phyloP scores from a whole-genome alignment of 2,888 invertebrate genomes.

The Hylaea fasciaria region DNA sequence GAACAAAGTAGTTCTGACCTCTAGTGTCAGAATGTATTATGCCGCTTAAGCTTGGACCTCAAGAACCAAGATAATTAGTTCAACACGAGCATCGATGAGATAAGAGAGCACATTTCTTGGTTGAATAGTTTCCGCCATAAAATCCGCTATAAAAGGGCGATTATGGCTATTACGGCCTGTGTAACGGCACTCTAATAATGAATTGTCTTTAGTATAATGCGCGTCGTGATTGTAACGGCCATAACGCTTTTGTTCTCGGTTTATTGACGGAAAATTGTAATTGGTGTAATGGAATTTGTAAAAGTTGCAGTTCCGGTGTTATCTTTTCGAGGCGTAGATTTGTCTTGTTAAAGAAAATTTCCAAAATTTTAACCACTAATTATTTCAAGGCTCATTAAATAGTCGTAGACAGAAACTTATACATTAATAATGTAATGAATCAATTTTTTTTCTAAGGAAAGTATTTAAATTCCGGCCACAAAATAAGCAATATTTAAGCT shows the following conservation, averaged over 20 bases:
- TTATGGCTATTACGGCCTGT: conserved; percentile 81
- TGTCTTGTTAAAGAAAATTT: too few species aligned
- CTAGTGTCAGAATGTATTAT: too few species aligned
- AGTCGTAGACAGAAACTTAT: too few species aligned
- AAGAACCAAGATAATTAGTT: conserved; percentile 65
- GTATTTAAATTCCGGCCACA: too few species aligned
- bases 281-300: conserved; percentile 47
- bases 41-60: too few species aligned
- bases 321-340: neutral
- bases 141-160: conserved; percentile 84
- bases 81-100: conserved; percentile 69
- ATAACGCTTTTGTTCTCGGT: conserved; percentile 62
- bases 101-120: conserved; percentile 77
- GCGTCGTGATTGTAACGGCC: conserved; percentile 69
- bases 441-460: neutral
- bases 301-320: conserved; percentile 17
- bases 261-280: conserved; percentile 59
- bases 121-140: conserved; percentile 83
- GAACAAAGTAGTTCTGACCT: too few species aligned
- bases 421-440: too few species aligned
- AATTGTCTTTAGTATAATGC: conserved; percentile 83
- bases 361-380: too few species aligned
- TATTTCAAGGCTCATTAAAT: too few species aligned
- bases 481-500: too few species aligned
- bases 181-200: conserved; percentile 83